Percentiles rank a stretch among this genome's conserved stretches.
Evolutionary conservation across 2,888 invertebrate genomes (phyloP).

Genomic region (Bibio marci): DNA sequence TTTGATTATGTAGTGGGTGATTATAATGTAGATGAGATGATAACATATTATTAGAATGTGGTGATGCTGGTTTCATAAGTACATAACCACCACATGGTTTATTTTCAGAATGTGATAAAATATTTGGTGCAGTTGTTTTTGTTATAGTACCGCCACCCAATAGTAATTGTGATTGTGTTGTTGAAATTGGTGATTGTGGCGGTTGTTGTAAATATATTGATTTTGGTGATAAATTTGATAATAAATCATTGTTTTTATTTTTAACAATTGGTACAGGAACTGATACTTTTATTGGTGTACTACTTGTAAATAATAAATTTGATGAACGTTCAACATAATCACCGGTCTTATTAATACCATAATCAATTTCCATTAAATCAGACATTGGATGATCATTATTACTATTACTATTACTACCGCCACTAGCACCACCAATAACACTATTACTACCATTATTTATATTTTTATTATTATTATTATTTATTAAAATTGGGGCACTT

Average conservation of each 20-base stretch:
- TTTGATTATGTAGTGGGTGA: conserved; percentile 7
- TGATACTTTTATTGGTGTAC: background rate
- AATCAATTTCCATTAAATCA: conserved; percentile 72
- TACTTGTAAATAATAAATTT: too few species aligned
- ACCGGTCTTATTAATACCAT: too few species aligned
- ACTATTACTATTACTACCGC: too few species aligned
- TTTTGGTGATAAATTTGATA: too few species aligned
- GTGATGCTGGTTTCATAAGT: conserved; percentile 6
- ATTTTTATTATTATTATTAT: conserved; percentile 20
- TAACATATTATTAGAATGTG: conserved; percentile 10
- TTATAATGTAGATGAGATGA: conserved; percentile 6
- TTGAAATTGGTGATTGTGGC: conserved; percentile 9
- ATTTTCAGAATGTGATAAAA: conserved; percentile 15
- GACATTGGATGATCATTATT: conserved; percentile 40
- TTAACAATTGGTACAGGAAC: background rate
- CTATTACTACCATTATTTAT: too few species aligned
- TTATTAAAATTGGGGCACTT: conserved; percentile 47
- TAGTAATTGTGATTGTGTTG: too few species aligned
- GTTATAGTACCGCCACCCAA: conserved; percentile 5
- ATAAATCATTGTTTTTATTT: background rate
- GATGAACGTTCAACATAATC: too few species aligned
- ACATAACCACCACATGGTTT: conserved; percentile 7
- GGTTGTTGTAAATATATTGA: background rate
- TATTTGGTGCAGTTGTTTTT: conserved; percentile 11
- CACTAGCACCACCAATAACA: too few species aligned